Evolutionary conservation across 2,797 vertebrate genomes (phyloP), one percentile per base, ranked within the genome.

Genomic region (Nyctalus aviator): DNA sequence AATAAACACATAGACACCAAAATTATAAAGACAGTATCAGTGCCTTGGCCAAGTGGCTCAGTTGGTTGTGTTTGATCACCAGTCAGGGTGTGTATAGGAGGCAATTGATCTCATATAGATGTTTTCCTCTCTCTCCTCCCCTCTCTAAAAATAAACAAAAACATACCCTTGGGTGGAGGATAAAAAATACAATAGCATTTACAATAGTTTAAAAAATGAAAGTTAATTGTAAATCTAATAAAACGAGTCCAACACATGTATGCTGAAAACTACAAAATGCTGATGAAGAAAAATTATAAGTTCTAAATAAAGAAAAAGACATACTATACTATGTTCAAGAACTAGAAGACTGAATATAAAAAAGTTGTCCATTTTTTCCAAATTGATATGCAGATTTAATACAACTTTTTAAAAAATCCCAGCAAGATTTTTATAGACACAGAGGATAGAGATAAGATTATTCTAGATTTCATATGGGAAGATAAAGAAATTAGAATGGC

Each of bases 381-480:
- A 93, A 87, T 4, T 77, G 17, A 88, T 78, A 59, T 8, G 82
- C 2, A 88, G n/a, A 72, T 57, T 86, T 96, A 75, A 75, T 57
- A 94, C 20, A 81, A 48, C 46, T 79, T 32, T 44, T 73, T 37
- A 59, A 87, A 73, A 81, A 37, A 50, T 23, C 18, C 11, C 27
- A 93, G 55, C 10, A 78, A 77, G n/a, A 64, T 23, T 79, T 91
- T 75, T 75, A 20, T 57, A 93, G 35, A 64, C 30, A 66, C 4
- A 78, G 11, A 41, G 89, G 30, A 75, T 20, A 90, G 0, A 77
- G 11, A 69, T 20, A 89, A 91, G 27, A 68, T 71, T 84, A 93
- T 76, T 90, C 78, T 75, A 88, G 35, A 68, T 72, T 77, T 68
- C 76, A 83, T n/a, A 84, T 72, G 62, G 73, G 89, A 82, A 88